Conservation (phyloP, 2,797 vertebrate genomes). For the Lutra lutra region DNA sequence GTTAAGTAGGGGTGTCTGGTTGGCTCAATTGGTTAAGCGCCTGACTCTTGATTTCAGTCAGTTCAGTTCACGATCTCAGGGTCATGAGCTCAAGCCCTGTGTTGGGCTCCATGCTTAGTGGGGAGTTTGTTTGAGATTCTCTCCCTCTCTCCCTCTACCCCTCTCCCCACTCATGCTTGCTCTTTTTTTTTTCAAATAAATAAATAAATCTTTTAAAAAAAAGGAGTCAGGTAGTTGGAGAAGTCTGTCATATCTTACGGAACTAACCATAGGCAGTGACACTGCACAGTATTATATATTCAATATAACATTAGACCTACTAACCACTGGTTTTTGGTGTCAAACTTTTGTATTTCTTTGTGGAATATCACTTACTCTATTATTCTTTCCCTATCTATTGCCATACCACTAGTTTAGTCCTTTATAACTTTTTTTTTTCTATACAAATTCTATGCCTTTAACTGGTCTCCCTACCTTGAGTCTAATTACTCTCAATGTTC, state of each 20-base stretch:
- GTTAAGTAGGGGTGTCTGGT: neutral
- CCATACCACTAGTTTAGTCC: neutral
- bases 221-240: neutral
- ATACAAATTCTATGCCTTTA: conserved; percentile 44
- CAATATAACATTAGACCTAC: neutral
- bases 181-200: too few species aligned
- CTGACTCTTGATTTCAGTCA: neutral
- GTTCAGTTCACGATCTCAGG: neutral
- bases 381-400: neutral
- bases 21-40: neutral
- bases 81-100: neutral
- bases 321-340: neutral
- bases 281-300: neutral
- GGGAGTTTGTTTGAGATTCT: neutral
- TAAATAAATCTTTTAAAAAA: neutral
- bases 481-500: conserved; percentile 51
- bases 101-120: neutral
- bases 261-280: neutral
- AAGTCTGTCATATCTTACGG: neutral
- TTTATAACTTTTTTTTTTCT: neutral
- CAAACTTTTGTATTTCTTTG: neutral
- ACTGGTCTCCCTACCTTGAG: neutral
- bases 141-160: neutral
- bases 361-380: neutral
- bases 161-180: neutral